Base-by-base conservation (phyloP, 2,113 vertebrate species). In the Ameiurus melas region DNA sequence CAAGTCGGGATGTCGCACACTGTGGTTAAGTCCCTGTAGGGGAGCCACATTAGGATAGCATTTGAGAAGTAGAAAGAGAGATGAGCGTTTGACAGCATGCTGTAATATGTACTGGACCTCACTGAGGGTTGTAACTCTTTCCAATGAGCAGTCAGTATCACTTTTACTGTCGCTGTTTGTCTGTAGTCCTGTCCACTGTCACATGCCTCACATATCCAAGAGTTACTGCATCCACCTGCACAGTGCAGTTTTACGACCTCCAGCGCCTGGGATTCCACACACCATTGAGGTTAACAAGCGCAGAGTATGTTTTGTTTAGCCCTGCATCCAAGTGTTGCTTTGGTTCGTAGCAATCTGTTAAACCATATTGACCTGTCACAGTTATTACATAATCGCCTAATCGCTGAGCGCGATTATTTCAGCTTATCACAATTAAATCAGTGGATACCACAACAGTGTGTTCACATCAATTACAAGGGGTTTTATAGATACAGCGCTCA, bases 41-140 rank as follows among this genome's bases (percentile, higher is more conserved):
- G 84, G 84, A 88, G 78, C 78, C 84, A 70, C 64, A 53, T 60
- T 80, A 60, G 84, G 83, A n/a, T 80, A 70, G 53, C 33, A 22
- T 83, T 83, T 77, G 53, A 58, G 80, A 2, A 62, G 33, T 16
- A 43, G 33, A 53, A 17, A 47, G 33, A 19, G 33, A 87, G 66
- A 71, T n/a, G 36, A 80, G 58, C 4, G 39, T 84, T 89, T 87
- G 73, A 57, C 86, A 85, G 88, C 83, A 58, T 88, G 84, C 70
- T 47, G 47, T 78, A 73, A 82, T 70, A 64, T 17, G 17, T 81
- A 78, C 68, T 68, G 80, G 85, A 66, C 60, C 87, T 83, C 83
- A 22, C 33, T 14, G 57, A 77, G 3, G 58, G 86, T 25, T 86
- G 55, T 91, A 91, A 78, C 87, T 90, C 87, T 89, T 89, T 43